Percentiles rank a stretch among this genome's conserved stretches.
Conservation (phyloP, 2,888 invertebrate genomes). For the Phlogophora meticulosa region DNA sequence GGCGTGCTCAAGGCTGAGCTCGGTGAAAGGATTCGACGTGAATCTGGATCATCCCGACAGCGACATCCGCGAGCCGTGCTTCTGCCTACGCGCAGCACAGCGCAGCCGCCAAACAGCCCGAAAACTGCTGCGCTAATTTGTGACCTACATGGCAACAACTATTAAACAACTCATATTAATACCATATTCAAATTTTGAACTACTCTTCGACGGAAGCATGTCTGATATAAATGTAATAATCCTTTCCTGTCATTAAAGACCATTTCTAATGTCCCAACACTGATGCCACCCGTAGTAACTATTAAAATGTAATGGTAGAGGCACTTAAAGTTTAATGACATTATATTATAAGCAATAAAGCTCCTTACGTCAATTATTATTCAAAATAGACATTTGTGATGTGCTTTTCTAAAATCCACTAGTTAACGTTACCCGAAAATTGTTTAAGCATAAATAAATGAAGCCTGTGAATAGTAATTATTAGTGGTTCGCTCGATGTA, state of each 20-base stretch:
- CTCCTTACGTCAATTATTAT: background rate
- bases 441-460: constrained; percentile 47
- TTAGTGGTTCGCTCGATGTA: constrained; percentile 70
- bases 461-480: constrained; percentile 69
- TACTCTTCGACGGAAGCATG: constrained; percentile 21
- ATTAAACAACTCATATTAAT: constrained; percentile 36
- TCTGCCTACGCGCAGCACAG: constrained; percentile 44
- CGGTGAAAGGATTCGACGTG: constrained; percentile 87
- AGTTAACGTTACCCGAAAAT: constrained; percentile 36
- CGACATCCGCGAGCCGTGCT: constrained; percentile 64
- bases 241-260: constrained; percentile 29
- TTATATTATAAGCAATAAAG: constrained; percentile 14
- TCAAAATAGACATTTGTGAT: background rate
- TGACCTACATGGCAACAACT: constrained; percentile 18
- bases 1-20: constrained; percentile 83
- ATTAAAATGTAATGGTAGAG: constrained; percentile 30
- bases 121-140: constrained; percentile 37
- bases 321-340: constrained; percentile 14
- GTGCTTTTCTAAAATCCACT: constrained; percentile 19
- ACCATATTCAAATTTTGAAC: constrained; percentile 26
- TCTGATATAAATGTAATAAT: constrained; percentile 35
- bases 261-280: constrained; percentile 18
- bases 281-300: constrained; percentile 12
- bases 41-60: constrained; percentile 88
- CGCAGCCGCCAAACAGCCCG: constrained; percentile 27